These are phyloP conservation scores for Brachionus manjavacas DNA, from an alignment of 1,140 invertebrate genomes.

Conservation along the genomic window DNA sequence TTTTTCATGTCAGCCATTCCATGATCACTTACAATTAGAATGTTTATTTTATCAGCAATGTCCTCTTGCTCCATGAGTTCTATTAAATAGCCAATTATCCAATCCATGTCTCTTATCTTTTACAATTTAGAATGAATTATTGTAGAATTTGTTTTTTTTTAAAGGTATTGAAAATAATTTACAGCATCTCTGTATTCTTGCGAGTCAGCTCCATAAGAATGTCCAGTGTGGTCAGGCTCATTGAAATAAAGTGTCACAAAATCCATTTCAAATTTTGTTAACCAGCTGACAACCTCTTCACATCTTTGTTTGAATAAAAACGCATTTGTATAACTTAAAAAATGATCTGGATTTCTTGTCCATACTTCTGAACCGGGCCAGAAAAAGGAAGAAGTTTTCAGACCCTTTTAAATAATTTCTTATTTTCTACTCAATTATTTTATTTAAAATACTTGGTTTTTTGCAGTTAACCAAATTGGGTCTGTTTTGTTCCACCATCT, in stretches of 20 bases:
- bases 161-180: neutral
- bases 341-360: neutral
- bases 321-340: neutral
- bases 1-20: constrained; percentile 38
- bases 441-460: constrained; percentile 23
- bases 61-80: neutral
- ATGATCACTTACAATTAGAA: constrained; percentile 33
- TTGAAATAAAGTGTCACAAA: constrained; percentile 13
- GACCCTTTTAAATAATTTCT: neutral
- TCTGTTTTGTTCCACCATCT: constrained; percentile 8
- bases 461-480: constrained; percentile 35
- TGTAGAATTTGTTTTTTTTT: neutral
- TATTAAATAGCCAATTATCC: constrained; percentile 14
- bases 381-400: constrained; percentile 24
- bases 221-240: constrained; percentile 28
- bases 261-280: constrained; percentile 11
- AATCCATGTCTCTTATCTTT: constrained; percentile 21
- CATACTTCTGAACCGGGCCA: neutral
- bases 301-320: neutral
- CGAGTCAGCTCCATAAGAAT: constrained; percentile 18
- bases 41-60: constrained; percentile 9
- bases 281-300: constrained; percentile 6
- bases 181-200: constrained; percentile 10
- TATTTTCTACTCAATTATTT: neutral
- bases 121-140: neutral